These are phyloP conservation scores for Anagrus nilaparvatae DNA, from an alignment of 1,140 invertebrate species.

Conservation along the genomic window DNA sequence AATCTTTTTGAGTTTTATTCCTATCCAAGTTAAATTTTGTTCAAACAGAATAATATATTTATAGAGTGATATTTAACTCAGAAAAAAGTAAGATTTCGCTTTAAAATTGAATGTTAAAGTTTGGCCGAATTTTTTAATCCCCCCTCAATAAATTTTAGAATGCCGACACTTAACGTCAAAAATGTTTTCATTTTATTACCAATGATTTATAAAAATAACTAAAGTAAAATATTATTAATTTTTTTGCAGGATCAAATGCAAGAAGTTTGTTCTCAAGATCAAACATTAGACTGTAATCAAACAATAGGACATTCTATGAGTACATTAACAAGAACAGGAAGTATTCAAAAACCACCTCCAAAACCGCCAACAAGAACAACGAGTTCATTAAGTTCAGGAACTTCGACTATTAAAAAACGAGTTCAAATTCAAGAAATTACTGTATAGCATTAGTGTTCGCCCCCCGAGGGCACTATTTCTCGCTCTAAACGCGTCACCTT, in stretches of 20 bases:
- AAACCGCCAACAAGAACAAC: constrained; percentile 40
- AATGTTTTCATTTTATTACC: too few relatives aligned
- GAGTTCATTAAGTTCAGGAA: constrained; percentile 31
- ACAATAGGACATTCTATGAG: constrained; percentile 2
- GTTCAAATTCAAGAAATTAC: constrained; percentile 58
- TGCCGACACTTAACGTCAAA: too few relatives aligned
- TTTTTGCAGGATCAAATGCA: constrained; percentile 13
- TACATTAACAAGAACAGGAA: constrained; percentile 11
- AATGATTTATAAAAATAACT: too few relatives aligned
- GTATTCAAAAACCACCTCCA: constrained; percentile 30
- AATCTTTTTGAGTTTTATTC: too few relatives aligned
- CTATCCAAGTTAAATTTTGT: too few relatives aligned
- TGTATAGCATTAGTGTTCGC: constrained; percentile 50
- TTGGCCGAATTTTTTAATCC: too few relatives aligned
- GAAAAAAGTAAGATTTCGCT: too few relatives aligned
- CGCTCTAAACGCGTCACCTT: constrained; percentile 37
- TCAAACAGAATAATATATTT: too few relatives aligned
- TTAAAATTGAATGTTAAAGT: too few relatives aligned
- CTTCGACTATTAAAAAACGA: constrained; percentile 46
- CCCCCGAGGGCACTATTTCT: constrained; percentile 34
- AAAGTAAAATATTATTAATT: background rate
- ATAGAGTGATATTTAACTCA: too few relatives aligned
- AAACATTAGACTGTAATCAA: constrained; percentile 3
- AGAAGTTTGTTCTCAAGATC: constrained; percentile 1
- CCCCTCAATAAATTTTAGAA: too few relatives aligned